A percentile compares a stretch with the other conserved stretches of the same genome.
Evolutionary conservation across 1,140 invertebrate genomes (phyloP).

Genomic region (Drosophila kohkoa): DNA sequence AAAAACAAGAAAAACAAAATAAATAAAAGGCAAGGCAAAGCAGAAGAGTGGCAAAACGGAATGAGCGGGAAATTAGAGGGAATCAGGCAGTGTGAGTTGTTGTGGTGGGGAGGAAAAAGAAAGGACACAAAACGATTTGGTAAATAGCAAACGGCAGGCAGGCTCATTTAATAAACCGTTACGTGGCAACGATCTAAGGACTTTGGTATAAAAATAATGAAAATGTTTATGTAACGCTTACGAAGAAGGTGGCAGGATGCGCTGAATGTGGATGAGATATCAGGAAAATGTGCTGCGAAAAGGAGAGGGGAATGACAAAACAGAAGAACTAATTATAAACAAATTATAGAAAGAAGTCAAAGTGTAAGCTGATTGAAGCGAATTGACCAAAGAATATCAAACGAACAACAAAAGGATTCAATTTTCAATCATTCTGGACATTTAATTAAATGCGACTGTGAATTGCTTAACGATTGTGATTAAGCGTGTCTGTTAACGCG

Average conservation of each 20-base stretch:
- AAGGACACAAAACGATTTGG: slow-evolving; percentile 50
- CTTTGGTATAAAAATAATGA: slow-evolving; percentile 41
- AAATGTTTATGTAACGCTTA: slow-evolving; percentile 54
- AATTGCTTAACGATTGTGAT: slow-evolving; percentile 10
- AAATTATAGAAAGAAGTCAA: slow-evolving; percentile 28
- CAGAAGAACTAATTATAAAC: slow-evolving; percentile 62
- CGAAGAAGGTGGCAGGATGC: slow-evolving; percentile 6
- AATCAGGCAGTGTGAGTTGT: neutral
- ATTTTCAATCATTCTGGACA: slow-evolving; percentile 18
- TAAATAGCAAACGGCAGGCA: slow-evolving; percentile 32
- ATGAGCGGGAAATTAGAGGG: neutral
- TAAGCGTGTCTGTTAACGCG: slow-evolving; percentile 14
- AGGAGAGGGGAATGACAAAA: neutral
- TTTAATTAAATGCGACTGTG: slow-evolving; percentile 33
- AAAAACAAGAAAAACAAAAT: neutral
- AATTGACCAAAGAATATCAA: neutral
- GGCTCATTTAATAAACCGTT: slow-evolving; percentile 69
- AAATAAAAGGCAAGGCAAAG: slow-evolving; percentile 16
- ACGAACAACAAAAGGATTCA: slow-evolving; percentile 5
- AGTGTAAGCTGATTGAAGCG: slow-evolving; percentile 25
- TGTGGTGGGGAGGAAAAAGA: neutral
- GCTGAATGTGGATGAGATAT: neutral
- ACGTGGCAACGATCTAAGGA: slow-evolving; percentile 50
- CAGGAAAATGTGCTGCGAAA: neutral
- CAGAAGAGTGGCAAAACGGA: neutral